A percentile compares a stretch with the other conserved stretches of the same genome.
Conservation (phyloP, 2,888 invertebrate species). For the Lordiphosa andalusiaca region DNA sequence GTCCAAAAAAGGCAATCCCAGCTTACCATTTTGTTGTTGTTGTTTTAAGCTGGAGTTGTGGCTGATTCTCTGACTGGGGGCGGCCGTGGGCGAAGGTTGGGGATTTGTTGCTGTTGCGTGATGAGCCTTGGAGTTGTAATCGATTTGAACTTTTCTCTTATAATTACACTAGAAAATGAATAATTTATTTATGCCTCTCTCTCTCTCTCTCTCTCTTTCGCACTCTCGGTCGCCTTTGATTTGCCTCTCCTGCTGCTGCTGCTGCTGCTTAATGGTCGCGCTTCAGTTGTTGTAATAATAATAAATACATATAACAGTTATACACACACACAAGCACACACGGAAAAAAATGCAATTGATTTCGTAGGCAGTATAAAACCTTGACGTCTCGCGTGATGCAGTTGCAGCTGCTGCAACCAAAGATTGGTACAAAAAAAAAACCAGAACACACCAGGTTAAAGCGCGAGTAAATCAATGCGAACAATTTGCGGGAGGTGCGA, state of each 20-base stretch:
- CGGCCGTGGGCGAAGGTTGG: background rate
- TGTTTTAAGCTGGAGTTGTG: constrained; percentile 1
- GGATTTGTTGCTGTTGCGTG: constrained; percentile 2
- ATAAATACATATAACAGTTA: constrained; percentile 1
- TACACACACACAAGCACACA: constrained; percentile 1
- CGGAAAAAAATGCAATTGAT: constrained; percentile 8
- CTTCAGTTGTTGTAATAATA: constrained; percentile 45
- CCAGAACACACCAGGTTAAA: constrained; percentile 16
- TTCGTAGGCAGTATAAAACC: background rate
- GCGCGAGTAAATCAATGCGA: constrained; percentile 39
- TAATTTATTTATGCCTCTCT: constrained; percentile 17
- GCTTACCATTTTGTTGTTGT: constrained; percentile 51
- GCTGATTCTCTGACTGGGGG: background rate
- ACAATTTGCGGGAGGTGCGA: constrained; percentile 38
- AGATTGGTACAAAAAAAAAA: constrained; percentile 1
- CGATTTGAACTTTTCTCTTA: constrained; percentile 16
- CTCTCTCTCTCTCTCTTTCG: constrained; percentile 15
- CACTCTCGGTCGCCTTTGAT: constrained; percentile 1
- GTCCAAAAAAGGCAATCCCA: constrained; percentile 56
- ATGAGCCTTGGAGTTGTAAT: constrained; percentile 23
- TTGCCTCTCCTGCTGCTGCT: constrained; percentile 30
- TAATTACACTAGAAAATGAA: constrained; percentile 5
- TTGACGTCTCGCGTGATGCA: constrained; percentile 6
- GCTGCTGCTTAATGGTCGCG: constrained; percentile 34
- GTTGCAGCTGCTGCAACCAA: constrained; percentile 14